A percentile compares a stretch with the other conserved stretches of the same genome.
phyloP scores from a whole-genome alignment of 2,113 vertebrate species.

The Amblyornis subalaris region DNA sequence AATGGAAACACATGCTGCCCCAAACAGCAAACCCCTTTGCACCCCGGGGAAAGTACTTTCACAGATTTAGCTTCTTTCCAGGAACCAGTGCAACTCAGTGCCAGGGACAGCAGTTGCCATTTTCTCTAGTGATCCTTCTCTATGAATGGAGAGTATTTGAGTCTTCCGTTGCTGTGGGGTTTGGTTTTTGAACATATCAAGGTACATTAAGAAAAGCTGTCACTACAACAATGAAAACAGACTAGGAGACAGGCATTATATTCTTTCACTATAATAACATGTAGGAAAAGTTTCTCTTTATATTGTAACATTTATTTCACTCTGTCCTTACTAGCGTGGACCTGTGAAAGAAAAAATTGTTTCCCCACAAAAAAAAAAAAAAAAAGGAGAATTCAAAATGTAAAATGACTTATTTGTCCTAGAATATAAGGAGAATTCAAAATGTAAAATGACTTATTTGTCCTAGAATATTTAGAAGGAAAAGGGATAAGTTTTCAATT shows the following conservation, averaged over 20 bases:
- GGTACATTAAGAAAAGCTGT: not conserved
- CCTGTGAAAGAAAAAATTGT: not conserved
- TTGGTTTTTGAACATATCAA: rapidly evolving
- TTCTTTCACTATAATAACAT: not conserved
- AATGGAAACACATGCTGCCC: rapidly evolving
- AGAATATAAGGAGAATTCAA: not conserved
- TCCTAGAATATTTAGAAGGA: not conserved
- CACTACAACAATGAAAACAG: not conserved
- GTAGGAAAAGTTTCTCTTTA: not conserved
- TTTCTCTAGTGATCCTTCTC: not conserved
- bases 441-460: rapidly evolving
- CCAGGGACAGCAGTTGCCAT: not conserved
- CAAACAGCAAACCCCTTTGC: not conserved
- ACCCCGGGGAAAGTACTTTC: not conserved
- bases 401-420: not conserved
- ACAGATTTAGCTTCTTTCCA: not conserved
- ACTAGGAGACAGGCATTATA: not conserved
- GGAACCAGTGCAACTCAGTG: not conserved
- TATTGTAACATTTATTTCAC: not conserved
- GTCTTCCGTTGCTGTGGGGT: not conserved
- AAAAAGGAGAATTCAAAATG: not conserved
- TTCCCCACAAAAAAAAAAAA: not conserved
- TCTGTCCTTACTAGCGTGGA: not conserved
- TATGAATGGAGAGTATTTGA: not conserved
- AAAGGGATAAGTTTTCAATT: not conserved